A percentile compares a stretch with the other conserved stretches of the same genome.
Evolutionary conservation across 2,797 vertebrate species (phyloP).

Genomic region (Glossophaga mutica): DNA sequence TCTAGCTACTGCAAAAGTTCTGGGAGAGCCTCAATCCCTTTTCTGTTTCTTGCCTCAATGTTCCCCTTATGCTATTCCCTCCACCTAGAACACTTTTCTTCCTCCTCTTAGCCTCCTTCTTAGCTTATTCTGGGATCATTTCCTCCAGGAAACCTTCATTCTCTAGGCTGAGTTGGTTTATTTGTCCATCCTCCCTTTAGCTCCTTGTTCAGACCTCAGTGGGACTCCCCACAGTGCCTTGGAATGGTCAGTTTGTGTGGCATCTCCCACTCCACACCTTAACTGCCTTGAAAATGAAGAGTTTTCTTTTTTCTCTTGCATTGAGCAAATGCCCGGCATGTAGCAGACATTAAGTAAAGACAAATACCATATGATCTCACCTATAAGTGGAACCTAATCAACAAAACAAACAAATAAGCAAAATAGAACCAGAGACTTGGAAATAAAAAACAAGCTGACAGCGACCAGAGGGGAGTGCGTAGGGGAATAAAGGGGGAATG

Average conservation of each 20-base stretch:
- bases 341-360: neutral
- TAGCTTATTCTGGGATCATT: neutral
- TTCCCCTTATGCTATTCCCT: neutral
- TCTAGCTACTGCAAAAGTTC: neutral
- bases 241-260: neutral
- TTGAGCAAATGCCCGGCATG: neutral
- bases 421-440: too few species aligned
- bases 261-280: neutral
- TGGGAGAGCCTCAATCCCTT: neutral
- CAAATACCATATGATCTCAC: too few species aligned
- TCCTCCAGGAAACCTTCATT: neutral
- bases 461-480: too few species aligned
- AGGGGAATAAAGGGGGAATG: too few species aligned
- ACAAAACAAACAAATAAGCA: too few species aligned
- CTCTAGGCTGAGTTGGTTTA: neutral
- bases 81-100: neutral
- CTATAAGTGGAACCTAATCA: too few species aligned
- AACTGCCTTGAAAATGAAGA: neutral
- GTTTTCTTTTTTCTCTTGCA: neutral
- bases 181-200: neutral
- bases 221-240: neutral
- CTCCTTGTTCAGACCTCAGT: neutral
- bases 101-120: neutral
- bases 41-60: neutral
- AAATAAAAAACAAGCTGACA: too few species aligned